Base-by-base conservation (phyloP, 2,888 invertebrate genomes). In the Blera fallax region DNA sequence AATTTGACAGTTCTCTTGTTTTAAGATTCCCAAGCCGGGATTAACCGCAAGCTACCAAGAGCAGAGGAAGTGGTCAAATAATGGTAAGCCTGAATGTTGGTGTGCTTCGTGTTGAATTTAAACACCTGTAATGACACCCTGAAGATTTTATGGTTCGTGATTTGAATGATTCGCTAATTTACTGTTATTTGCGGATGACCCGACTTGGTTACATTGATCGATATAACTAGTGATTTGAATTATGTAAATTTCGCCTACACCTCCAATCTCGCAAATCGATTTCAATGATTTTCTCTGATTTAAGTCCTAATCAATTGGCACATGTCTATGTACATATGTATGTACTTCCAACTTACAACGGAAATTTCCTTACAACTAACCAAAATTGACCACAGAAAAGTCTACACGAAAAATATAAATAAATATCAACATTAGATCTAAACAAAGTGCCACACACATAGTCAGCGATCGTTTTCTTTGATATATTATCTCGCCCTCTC, bases 391-490 rank as follows among this genome's bases (percentile, higher is more conserved):
- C 65, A 60, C 56, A 62, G 50, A 32, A 21, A 62, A 54, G 58
- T 54, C 40, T 27, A 29, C 18, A 67, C 11, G 48, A 40, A 60
- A 29, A n/a, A 56, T 67, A 16, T 29, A 37, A 73, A 11, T 48
- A 69, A 69, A 67, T 65, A 80, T 73, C 80, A 80, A 73, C 58
- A 73, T 67, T 50, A 73, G 62, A 73, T 73, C 58, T 58, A 80
- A 80, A 80, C 80, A 80, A 73, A 73, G 65, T 60, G 58, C 73
- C 80, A 73, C 72, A 80, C 73, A 80, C 80, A 79, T 79, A 50
- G 50, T n/a, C 50, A 34, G 43, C 7, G 52, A 60, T 73, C 40
- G 40, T 65, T 80, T 64, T 16, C 58, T 73, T 72, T 67, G 65
- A 73, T 73, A 67, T 80, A 80, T 67, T 80, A 58, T 32, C 58